phyloP scores from a whole-genome alignment of 2,113 vertebrate genomes.

The Phycodurus eques region DNA sequence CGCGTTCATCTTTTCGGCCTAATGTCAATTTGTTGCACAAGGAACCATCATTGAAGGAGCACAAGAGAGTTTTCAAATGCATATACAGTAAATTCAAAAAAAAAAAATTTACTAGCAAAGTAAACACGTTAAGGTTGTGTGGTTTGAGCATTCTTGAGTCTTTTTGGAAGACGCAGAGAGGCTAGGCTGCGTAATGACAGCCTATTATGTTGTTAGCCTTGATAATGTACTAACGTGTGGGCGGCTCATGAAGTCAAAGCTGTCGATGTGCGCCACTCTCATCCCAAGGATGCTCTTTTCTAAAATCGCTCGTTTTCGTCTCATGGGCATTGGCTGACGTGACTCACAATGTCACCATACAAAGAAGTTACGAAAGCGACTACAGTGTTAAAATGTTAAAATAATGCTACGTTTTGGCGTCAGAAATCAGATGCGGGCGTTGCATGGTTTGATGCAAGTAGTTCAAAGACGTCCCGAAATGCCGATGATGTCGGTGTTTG shows the following conservation, averaged over 20 bases:
- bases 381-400: background rate
- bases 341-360: background rate
- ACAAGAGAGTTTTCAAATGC: background rate
- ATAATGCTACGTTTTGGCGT: background rate
- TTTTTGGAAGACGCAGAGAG: background rate
- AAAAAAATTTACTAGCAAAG: background rate
- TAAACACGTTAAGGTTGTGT: background rate
- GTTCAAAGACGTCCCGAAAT: background rate
- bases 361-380: background rate
- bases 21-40: background rate
- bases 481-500: background rate
- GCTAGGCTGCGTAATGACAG: background rate
- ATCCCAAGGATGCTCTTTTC: conserved; percentile 2
- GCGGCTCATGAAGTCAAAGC: background rate
- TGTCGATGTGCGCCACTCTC: background rate
- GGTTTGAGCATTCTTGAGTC: background rate
- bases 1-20: background rate
- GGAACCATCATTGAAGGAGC: background rate
- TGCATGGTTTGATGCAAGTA: background rate
- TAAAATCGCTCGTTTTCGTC: background rate
- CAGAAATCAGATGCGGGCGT: background rate
- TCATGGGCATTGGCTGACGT: background rate
- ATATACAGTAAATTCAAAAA: background rate
- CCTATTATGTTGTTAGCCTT: background rate
- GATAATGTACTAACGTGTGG: background rate